Conservation (phyloP, 2,888 invertebrate species). For the Nemoura dubitans region DNA sequence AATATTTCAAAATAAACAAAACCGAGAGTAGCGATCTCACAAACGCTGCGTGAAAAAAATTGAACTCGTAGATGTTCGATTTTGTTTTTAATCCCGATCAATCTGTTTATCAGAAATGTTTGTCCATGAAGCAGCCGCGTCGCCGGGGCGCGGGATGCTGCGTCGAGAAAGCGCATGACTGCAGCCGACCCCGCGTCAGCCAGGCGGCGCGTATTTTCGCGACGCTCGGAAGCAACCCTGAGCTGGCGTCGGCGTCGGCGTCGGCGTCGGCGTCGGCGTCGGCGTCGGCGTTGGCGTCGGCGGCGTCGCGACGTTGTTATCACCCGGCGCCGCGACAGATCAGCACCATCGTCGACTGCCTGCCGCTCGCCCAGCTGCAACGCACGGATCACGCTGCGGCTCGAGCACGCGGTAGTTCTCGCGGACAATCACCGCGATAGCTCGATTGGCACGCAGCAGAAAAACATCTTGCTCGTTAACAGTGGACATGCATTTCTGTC, state of each 20-base stretch:
- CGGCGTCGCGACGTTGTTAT: neutral
- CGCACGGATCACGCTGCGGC: neutral
- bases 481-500: too few relatives aligned
- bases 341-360: neutral
- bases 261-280: neutral
- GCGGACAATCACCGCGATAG: too few relatives aligned
- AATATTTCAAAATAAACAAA: neutral
- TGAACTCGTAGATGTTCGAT: neutral
- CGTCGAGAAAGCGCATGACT: neutral
- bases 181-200: neutral
- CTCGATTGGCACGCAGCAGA: too few relatives aligned
- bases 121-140: neutral
- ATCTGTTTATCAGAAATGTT: slow-evolving; percentile 7
- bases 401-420: neutral
- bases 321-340: neutral
- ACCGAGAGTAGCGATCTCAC: neutral
- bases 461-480: too few relatives aligned
- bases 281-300: slow-evolving; percentile 4
- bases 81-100: neutral
- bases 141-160: neutral
- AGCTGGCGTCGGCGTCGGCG: slow-evolving; percentile 12
- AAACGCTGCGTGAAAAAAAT: neutral
- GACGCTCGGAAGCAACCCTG: neutral
- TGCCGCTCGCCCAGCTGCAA: neutral
- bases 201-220: neutral